Evolutionary conservation across 2,113 vertebrate genomes (phyloP), one percentile per base, ranked within the genome.

Genomic region (Heteronetta atricapilla): DNA sequence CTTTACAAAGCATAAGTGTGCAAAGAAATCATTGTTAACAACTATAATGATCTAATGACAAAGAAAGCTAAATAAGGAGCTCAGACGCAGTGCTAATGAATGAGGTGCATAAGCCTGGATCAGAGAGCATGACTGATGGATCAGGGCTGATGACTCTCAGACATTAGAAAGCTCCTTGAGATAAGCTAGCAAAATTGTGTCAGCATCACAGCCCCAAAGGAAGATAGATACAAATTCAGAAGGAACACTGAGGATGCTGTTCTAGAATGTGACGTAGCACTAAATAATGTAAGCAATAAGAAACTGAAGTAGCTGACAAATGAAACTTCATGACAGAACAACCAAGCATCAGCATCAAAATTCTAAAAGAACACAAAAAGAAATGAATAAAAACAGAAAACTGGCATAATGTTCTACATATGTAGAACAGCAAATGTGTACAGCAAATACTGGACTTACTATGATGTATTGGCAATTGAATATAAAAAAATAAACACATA

Each of bases 381-480:
- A 28, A 2, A 3, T 8, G 14, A 52, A 52, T 4, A 53, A 53
- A 5, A 76, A 6, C 29, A 8, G 7, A 91, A 72, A 29, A 89
- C 2, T 18, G 26, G 3, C 38, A 21, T 38, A 58, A 29, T 16
- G 11, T 2, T n/a, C 22, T 3, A 67, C 7, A 17, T 0, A 40
- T 33, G 11, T 42, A n/a, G n/a, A n/a, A n/a, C n/a, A n/a, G n/a
- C n/a, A n/a, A n/a, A n/a, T n/a, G 9, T 7, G 72, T 4, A 38
- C 3, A 82, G 50, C 11, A 85, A 76, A 64, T 7, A 50, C 8
- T 63, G 1, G 0, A 34, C 7, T 76, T 82, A 15, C 9, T 67
- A 20, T 59, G 46, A 70, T 2, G 0, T 29, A 62, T 1, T 90
- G 19, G 13, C n/a, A 58, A 48, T 0, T 21, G 5, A 48, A 10